These are phyloP conservation scores for Lerema accius DNA, from an alignment of 1,140 invertebrate genomes.

Conservation along the genomic window DNA sequence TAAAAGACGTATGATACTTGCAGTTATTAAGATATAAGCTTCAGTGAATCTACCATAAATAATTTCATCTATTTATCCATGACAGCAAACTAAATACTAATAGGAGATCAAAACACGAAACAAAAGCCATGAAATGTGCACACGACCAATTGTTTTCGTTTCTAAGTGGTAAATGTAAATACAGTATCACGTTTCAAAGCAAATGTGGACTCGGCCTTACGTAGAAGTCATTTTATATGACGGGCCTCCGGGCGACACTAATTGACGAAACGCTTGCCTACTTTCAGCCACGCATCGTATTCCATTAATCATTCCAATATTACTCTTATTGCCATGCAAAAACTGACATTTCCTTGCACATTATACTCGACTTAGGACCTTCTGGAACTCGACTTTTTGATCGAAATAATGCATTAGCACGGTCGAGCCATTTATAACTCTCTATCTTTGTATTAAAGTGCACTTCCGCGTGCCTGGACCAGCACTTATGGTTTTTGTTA, in stretches of 20 bases:
- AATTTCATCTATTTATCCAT: background rate
- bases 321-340: slow-evolving; percentile 3
- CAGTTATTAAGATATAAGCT: too few species aligned
- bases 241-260: slow-evolving; percentile 42
- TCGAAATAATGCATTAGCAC: slow-evolving; percentile 1
- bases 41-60: too few species aligned
- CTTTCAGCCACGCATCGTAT: slow-evolving; percentile 28
- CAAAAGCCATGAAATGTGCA: slow-evolving; percentile 2
- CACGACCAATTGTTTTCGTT: slow-evolving; percentile 25
- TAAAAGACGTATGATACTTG: too few species aligned
- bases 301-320: slow-evolving; percentile 24
- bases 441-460: background rate
- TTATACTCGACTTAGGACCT: slow-evolving; percentile 2
- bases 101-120: slow-evolving; percentile 9
- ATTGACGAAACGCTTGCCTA: slow-evolving; percentile 44
- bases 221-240: slow-evolving; percentile 36
- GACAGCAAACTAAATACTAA: background rate
- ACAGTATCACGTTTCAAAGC: slow-evolving; percentile 21
- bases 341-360: background rate
- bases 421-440: background rate
- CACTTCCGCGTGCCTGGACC: background rate
- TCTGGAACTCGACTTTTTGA: background rate
- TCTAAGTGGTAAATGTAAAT: slow-evolving; percentile 21
- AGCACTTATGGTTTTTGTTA: background rate
- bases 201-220: slow-evolving; percentile 26